Evolutionary conservation across 2,888 invertebrate genomes (phyloP).

Genomic region (Cephus runcator): DNA sequence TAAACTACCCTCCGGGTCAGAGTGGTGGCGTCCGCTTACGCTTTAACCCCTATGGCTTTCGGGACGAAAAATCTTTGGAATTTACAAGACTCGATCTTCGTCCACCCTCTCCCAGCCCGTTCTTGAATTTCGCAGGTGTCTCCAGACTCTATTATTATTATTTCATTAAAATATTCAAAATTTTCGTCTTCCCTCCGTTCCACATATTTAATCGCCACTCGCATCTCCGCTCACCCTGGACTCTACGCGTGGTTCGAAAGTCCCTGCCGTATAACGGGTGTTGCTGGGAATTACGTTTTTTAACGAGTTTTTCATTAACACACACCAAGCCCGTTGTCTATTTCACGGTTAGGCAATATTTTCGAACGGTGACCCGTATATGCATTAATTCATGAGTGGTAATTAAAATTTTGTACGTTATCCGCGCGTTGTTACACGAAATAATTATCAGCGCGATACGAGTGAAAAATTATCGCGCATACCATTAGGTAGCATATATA

Average conservation of each 20-base stretch:
- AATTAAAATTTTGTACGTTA: slow-evolving; percentile 27
- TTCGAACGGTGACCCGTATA: slow-evolving; percentile 32
- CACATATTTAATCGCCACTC: neutral
- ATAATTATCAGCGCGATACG: slow-evolving; percentile 38
- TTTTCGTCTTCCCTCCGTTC: too few species aligned
- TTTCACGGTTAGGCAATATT: slow-evolving; percentile 11
- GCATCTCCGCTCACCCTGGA: slow-evolving; percentile 13
- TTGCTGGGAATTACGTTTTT: neutral
- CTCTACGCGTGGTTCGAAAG: neutral
- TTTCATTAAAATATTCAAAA: too few species aligned
- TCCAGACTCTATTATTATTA: too few species aligned
- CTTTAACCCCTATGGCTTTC: neutral
- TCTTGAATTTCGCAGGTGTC: too few species aligned
- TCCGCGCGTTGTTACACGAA: slow-evolving; percentile 10
- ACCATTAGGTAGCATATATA: neutral
- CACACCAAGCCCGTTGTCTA: neutral
- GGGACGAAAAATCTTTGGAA: neutral
- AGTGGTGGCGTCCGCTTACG: too few species aligned
- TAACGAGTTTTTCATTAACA: neutral
- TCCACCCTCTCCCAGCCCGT: neutral
- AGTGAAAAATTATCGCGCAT: slow-evolving; percentile 38
- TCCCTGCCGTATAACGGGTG: neutral
- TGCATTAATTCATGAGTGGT: slow-evolving; percentile 37
- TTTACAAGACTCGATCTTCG: neutral
- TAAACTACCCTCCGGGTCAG: neutral